These are phyloP conservation scores for Ploceus nigricollis DNA, from an alignment of 2,113 vertebrate genomes.

Conservation along the genomic window DNA sequence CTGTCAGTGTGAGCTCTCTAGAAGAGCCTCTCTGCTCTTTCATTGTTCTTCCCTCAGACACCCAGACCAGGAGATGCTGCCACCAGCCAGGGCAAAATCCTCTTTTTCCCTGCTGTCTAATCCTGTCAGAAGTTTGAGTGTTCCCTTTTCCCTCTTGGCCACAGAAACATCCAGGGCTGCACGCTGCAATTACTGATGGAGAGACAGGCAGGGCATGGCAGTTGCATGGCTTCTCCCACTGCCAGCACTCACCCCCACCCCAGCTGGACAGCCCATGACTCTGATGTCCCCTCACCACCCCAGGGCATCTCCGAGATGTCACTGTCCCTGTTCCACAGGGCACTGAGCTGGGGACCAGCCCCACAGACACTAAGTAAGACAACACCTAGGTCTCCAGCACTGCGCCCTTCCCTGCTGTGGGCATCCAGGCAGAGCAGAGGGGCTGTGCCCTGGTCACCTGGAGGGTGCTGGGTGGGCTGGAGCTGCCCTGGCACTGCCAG, in stretches of 20 bases:
- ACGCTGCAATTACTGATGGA: rapidly evolving
- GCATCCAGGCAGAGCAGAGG: neutral
- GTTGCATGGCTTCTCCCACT: neutral
- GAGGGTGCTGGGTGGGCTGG: neutral
- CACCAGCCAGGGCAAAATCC: neutral
- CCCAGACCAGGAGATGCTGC: neutral
- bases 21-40: neutral
- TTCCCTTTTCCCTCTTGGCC: neutral
- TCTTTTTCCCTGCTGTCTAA: neutral
- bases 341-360: neutral
- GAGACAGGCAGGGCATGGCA: neutral
- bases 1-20: neutral
- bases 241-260: neutral
- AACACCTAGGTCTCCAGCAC: rapidly evolving
- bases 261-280: neutral
- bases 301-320: neutral
- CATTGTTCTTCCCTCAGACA: neutral
- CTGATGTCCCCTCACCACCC: neutral
- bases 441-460: neutral
- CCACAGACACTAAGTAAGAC: rapidly evolving
- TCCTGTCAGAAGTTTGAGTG: neutral
- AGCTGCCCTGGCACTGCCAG: neutral
- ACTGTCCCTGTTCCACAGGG: rapidly evolving
- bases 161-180: rapidly evolving
- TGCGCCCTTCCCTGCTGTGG: rapidly evolving